Conservation (phyloP, 2,888 invertebrate genomes). For the Cosmia trapezina region DNA sequence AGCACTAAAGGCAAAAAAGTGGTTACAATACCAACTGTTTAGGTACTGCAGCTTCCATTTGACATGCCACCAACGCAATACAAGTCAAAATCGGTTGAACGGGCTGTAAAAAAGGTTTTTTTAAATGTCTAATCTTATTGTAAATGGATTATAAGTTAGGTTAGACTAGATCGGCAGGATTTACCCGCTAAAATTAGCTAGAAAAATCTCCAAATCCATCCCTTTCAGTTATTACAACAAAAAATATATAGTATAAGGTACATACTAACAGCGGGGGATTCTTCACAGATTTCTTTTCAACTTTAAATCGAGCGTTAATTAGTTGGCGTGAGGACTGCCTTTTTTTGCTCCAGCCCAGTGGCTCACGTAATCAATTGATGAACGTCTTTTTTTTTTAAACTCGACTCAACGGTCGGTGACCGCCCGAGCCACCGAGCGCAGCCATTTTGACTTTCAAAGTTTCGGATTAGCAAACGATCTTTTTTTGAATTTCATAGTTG, state of each 20-base stretch:
- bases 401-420: constrained; percentile 59
- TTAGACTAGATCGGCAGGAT: not conserved
- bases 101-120: too few relatives aligned
- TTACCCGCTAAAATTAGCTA: not conserved
- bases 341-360: constrained; percentile 68
- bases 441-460: constrained; percentile 64
- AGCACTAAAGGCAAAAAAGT: too few relatives aligned
- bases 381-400: constrained; percentile 76
- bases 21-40: too few relatives aligned
- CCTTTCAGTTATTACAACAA: constrained; percentile 44
- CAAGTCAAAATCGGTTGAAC: too few relatives aligned
- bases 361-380: constrained; percentile 77
- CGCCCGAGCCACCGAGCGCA: constrained; percentile 38
- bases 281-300: constrained; percentile 74
- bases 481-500: constrained; percentile 32
- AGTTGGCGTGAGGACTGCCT: constrained; percentile 71
- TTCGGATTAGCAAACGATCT: constrained; percentile 38
- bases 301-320: constrained; percentile 78
- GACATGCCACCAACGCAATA: too few relatives aligned
- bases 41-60: too few relatives aligned
- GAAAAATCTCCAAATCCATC: constrained; percentile 6
- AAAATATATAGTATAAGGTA: constrained; percentile 45
- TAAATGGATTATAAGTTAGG: too few relatives aligned
- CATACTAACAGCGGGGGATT: constrained; percentile 63
- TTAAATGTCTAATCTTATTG: too few relatives aligned